Evolutionary conservation across 2,113 vertebrate genomes (phyloP).

Genomic region (Solea solea): DNA sequence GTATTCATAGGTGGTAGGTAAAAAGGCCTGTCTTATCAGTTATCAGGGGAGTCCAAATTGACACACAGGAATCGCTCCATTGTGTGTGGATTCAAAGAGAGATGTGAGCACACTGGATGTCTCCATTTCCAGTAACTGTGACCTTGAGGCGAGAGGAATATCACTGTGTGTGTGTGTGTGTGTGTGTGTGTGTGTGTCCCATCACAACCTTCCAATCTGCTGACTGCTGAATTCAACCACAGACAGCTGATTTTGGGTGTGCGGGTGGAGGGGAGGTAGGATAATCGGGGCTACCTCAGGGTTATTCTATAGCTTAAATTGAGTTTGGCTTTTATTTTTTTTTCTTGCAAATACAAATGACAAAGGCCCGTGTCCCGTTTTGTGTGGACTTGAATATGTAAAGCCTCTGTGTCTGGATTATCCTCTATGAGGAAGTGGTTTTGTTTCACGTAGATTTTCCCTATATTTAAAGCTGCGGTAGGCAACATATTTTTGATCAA

Average conservation of each 20-base stretch:
- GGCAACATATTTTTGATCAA: no score
- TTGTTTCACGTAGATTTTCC: no score
- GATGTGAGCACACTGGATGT: conserved; percentile 75
- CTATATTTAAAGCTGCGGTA: no score
- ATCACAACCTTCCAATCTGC: conserved; percentile 57
- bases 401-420: background rate
- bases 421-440: background rate
- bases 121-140: conserved; percentile 79
- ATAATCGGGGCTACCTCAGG: conserved; percentile 54
- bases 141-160: conserved; percentile 74
- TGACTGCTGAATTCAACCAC: conserved; percentile 67
- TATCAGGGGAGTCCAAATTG: conserved; percentile 74
- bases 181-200: background rate
- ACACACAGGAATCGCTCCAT: conserved; percentile 76
- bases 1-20: conserved; percentile 76
- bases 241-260: conserved; percentile 64
- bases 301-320: conserved; percentile 62
- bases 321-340: conserved; percentile 59
- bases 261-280: background rate
- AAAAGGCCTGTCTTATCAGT: conserved; percentile 70
- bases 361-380: conserved; percentile 14
- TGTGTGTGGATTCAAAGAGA: conserved; percentile 75
- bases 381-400: background rate
- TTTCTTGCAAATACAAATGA: conserved; percentile 23
- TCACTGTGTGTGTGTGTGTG: background rate